Evolutionary conservation across 2,888 invertebrate genomes (phyloP), one percentile per base, ranked within the genome.

Genomic region (Pristionchus maxplancki): DNA sequence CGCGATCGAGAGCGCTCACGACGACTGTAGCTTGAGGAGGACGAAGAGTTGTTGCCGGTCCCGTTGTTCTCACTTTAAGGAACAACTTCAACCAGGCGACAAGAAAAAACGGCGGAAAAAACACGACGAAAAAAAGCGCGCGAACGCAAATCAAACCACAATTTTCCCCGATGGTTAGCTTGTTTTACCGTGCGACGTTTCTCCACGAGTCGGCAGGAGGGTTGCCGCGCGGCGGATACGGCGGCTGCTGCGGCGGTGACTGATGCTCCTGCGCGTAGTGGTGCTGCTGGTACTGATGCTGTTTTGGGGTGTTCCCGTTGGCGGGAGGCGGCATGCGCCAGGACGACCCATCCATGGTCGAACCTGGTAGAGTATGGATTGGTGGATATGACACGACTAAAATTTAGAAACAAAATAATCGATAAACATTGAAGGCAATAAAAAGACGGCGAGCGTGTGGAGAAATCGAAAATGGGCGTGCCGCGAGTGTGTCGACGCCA

Each of bases 51-150:
- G 78, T 78, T 78, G 40, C 24, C 71, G 8, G 37, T 11, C n/a
- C 9, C 40, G 78, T 44, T 78, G 78, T 78, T 78, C 78, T 78
- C 78, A 78, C 78, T 78, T 78, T 78, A 78, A 78, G 78, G 78
- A 78, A 78, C 78, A 48, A 44, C 78, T 78, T 78, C 44, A 44
- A 48, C 78, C n/a, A 48, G 44, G n/a, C 58, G 24, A 24, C 58
- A 40, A 20, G 40, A 20, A 11, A 28, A 64, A 64, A 24, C 71
- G 3, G 28, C 44, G 9, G 34, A 40, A 78, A 78, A n/a, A 28
- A 78, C 5, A 13, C 44, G 78, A 44, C 37, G 28, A 78, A 78
- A 44, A 48, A 40, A 28, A 24, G 78, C 78, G 44, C 78, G 44
- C n/a, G 44, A 40, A 78, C 3, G n/a, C 37, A 28, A 40, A 40